Percentiles rank a stretch among this genome's conserved stretches.
These are phyloP conservation scores for human DNA, from an alignment of 2,113 vertebrate genomes.

Conservation along the genomic window DNA sequence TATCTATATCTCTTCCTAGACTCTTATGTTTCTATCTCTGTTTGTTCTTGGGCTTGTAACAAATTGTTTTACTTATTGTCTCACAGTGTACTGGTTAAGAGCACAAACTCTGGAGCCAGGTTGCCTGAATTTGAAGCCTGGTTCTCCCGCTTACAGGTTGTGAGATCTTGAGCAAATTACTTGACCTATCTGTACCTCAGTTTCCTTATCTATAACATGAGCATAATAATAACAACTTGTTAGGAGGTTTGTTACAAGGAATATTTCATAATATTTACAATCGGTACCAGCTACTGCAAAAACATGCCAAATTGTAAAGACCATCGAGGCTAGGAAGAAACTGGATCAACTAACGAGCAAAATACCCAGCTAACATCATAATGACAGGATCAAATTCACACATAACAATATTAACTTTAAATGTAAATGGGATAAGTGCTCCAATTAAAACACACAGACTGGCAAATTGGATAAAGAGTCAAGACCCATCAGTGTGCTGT, in stretches of 20 bases:
- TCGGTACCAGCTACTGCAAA: too few species aligned
- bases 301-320: too few species aligned
- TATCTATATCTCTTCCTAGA: neutral
- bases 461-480: too few species aligned
- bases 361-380: too few species aligned
- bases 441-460: too few species aligned
- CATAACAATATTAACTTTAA: too few species aligned
- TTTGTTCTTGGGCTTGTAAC: neutral
- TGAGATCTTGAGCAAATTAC: neutral
- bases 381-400: too few species aligned
- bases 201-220: neutral
- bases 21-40: neutral
- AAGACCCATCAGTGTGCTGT: too few species aligned
- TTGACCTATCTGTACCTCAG: neutral
- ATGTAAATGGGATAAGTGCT: too few species aligned
- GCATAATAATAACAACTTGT: neutral
- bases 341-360: too few species aligned
- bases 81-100: neutral
- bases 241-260: neutral
- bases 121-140: neutral
- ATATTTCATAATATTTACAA: neutral
- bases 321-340: too few species aligned
- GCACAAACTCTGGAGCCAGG: neutral
- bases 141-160: neutral
- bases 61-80: neutral